Evolutionary conservation across 2,113 vertebrate genomes (phyloP), one percentile per base, ranked within the genome.

Genomic region (Ranitomeya variabilis): DNA sequence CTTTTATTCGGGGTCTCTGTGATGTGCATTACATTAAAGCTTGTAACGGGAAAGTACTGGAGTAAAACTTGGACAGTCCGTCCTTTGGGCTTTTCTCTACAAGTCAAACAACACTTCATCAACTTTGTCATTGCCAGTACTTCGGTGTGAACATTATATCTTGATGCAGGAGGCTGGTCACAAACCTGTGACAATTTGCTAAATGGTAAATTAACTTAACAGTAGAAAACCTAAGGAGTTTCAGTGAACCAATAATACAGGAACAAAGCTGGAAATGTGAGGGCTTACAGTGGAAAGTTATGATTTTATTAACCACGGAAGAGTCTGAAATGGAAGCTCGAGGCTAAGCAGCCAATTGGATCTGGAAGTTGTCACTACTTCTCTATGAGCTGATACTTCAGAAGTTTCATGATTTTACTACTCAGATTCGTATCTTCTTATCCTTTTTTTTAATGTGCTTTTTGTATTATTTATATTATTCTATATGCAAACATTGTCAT

Each of bases 181-280:
- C 54, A 74, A 88, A 74, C 79, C 87, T 85, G 60, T 89, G 83
- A 79, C 87, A 79, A 89, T 85, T 71, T 64, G 62, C 82, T 89
- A 89, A 85, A 89, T 89, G 87, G 87, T 89, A 89, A 89, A 89
- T 89, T 89, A 85, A 89, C 83, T 89, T 85, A 89, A 67, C 64
- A 89, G 87, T 79, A 79, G 74, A 78, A 89, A 67, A 89, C 81
- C 74, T 85, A 45, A 31, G 26, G 87, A 79, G 54, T 79, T 84
- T 83, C 74, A 89, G 26, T 66, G 87, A 85, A 89, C 73, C 87
- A 85, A 77, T 67, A 59, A 19, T 57, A 77, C 14, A 69, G 82
- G 77, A 67, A 84, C 73, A 89, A 59, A 79, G 31, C 60, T 54
- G 64, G 81, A 89, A 80, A 89, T 85, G 59, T 66, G 87, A 85